Evolutionary conservation across 2,888 invertebrate genomes (phyloP).

Genomic region (Hemicrepidius hirtus): DNA sequence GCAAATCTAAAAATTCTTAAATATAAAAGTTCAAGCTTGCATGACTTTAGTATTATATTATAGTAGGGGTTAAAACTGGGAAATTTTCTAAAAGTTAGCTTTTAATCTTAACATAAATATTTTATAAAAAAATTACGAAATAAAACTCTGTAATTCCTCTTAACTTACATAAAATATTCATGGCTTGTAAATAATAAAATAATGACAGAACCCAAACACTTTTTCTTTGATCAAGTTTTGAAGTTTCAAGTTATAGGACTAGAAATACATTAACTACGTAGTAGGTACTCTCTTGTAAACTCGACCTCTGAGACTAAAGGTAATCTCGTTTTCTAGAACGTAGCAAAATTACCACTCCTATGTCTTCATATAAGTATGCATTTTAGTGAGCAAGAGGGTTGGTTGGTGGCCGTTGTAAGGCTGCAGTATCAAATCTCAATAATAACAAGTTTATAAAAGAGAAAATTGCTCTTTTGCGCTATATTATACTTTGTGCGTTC

Average conservation of each 20-base stretch:
- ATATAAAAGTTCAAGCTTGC: too few relatives aligned
- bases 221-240: slow-evolving; percentile 9
- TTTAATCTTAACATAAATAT: too few relatives aligned
- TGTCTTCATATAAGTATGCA: slow-evolving; percentile 32
- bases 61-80: too few relatives aligned
- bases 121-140: too few relatives aligned
- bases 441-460: slow-evolving; percentile 32
- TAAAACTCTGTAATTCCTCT: too few relatives aligned
- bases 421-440: slow-evolving; percentile 36
- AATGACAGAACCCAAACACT: neutral
- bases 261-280: slow-evolving; percentile 28
- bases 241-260: neutral
- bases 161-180: too few relatives aligned
- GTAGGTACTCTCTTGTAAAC: slow-evolving; percentile 27
- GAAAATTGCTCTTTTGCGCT: slow-evolving; percentile 30
- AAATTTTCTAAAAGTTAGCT: too few relatives aligned
- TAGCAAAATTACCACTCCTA: slow-evolving; percentile 31
- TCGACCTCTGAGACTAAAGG: slow-evolving; percentile 23
- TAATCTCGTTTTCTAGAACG: slow-evolving; percentile 34
- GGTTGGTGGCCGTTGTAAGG: slow-evolving; percentile 9
- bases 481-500: slow-evolving; percentile 23
- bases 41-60: too few relatives aligned
- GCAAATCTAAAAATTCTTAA: too few relatives aligned
- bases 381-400: slow-evolving; percentile 16
- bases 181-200: neutral